These are phyloP conservation scores for Morelia viridis DNA, from an alignment of 2,797 vertebrate species.

Conservation along the genomic window DNA sequence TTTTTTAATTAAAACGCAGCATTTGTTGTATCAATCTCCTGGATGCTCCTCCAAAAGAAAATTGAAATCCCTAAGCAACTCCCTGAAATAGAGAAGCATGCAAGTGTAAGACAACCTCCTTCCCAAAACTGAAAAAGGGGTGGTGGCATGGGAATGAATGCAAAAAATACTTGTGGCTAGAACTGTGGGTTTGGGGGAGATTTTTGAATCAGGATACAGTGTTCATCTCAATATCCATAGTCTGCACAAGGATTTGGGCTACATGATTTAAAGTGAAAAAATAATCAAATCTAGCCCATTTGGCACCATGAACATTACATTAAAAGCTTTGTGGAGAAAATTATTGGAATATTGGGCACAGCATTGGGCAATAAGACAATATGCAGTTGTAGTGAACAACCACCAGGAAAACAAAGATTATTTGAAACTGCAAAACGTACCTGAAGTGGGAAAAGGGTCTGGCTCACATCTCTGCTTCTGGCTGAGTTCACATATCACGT, in stretches of 20 bases:
- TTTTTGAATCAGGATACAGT: not conserved
- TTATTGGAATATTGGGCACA: not conserved
- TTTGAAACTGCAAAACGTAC: not conserved
- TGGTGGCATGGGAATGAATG: not conserved
- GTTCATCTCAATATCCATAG: not conserved
- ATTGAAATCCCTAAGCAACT: not conserved
- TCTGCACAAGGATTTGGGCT: not conserved
- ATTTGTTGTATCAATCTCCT: not conserved
- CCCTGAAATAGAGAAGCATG: not conserved
- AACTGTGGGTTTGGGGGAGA: not conserved
- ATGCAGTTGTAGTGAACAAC: not conserved
- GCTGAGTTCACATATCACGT: not conserved
- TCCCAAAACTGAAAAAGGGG: too few relatives aligned
- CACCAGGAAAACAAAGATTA: too few relatives aligned
- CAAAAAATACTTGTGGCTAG: not conserved
- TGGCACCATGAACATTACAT: not conserved
- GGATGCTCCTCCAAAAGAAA: not conserved
- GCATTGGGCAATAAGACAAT: not conserved
- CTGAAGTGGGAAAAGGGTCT: not conserved
- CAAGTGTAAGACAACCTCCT: not conserved
- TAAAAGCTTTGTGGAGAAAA: not conserved
- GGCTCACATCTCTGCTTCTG: not conserved
- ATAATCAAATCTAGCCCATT: not conserved
- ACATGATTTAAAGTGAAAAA: fast-evolving
- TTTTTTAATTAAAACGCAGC: not conserved